phyloP scores from a whole-genome alignment of 2,113 vertebrate species.

The Antigone vipio region DNA sequence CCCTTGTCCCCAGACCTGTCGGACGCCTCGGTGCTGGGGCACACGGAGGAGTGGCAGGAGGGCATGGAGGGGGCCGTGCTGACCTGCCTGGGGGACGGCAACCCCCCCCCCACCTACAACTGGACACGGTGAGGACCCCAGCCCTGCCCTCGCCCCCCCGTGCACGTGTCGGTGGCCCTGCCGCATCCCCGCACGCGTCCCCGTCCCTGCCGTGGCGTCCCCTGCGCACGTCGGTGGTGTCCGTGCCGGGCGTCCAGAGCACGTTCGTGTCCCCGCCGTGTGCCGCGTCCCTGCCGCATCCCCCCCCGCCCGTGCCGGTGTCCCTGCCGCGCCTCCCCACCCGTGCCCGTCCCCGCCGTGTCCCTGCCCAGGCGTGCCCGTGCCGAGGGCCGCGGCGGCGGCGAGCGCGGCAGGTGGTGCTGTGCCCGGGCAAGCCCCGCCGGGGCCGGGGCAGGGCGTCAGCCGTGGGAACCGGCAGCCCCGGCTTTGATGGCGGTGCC shows the following conservation, averaged over 20 bases:
- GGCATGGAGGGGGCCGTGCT: conserved; percentile 77
- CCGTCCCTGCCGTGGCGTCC: background rate
- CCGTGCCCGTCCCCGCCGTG: background rate
- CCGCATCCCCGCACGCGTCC: no score
- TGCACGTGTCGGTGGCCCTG: no score
- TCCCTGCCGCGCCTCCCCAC: background rate
- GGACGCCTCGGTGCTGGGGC: conserved; percentile 73
- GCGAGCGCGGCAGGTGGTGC: background rate
- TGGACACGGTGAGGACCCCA: conserved; percentile 82
- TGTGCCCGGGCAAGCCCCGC: background rate
- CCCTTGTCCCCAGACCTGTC: conserved; percentile 78
- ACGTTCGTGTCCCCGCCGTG: background rate
- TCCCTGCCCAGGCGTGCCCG: background rate
- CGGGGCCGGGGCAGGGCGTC: background rate
- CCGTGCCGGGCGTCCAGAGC: background rate
- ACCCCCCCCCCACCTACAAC: conserved; percentile 77
- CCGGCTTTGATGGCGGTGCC: background rate
- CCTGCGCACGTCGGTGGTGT: no score
- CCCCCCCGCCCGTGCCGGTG: background rate
- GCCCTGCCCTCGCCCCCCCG: background rate
- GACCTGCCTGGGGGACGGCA: conserved; percentile 76
- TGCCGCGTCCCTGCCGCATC: background rate
- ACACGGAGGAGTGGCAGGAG: conserved; percentile 70
- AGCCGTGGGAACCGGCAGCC: background rate
- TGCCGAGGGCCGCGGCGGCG: background rate